Conservation (phyloP, 2,888 invertebrate genomes). For the Eugnorisma glareosa region DNA sequence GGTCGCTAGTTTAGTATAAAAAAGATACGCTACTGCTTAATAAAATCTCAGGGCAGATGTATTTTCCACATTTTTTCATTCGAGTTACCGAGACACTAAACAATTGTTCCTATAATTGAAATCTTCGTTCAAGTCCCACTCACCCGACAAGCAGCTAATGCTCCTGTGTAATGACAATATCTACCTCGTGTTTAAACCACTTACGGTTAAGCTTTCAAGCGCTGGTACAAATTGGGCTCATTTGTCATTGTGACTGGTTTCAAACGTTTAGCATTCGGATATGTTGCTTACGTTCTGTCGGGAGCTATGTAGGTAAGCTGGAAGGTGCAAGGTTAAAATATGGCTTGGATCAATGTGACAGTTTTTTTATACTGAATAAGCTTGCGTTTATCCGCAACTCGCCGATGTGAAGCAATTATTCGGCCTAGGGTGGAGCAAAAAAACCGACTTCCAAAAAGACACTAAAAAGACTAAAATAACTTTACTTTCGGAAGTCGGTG, state of each 20-base stretch:
- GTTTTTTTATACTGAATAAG: background rate
- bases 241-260: constrained; percentile 56
- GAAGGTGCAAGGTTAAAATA: background rate
- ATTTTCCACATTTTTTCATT: background rate
- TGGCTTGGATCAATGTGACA: background rate
- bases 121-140: constrained; percentile 28
- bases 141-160: constrained; percentile 24
- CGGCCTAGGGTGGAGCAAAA: too few relatives aligned
- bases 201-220: constrained; percentile 52
- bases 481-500: too few relatives aligned
- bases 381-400: too few relatives aligned
- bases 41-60: background rate
- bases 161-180: constrained; percentile 50
- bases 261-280: constrained; percentile 17
- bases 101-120: constrained; percentile 13
- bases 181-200: constrained; percentile 44
- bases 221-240: constrained; percentile 48
- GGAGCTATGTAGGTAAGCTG: constrained; percentile 7
- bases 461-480: too few relatives aligned
- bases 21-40: background rate
- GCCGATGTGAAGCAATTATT: too few relatives aligned
- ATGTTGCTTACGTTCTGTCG: constrained; percentile 30
- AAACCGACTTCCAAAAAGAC: too few relatives aligned
- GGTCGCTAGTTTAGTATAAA: too few relatives aligned
- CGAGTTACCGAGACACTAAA: background rate